Base-by-base conservation (phyloP, 2,888 invertebrate genomes). In the Bhutanitis thaidina region DNA sequence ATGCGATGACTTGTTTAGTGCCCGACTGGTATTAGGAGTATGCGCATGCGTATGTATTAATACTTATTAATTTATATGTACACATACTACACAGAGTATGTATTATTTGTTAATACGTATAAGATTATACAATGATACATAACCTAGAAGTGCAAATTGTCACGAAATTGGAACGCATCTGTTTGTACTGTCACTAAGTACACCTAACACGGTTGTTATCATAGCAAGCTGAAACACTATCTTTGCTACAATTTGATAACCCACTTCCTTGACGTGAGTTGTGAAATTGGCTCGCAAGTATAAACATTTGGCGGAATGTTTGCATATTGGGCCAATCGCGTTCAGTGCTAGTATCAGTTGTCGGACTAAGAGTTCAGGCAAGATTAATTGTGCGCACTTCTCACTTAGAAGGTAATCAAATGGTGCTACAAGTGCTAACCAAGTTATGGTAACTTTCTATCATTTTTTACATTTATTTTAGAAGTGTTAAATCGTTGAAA, bases 301-400 rank as follows among this genome's bases (percentile, higher is more conserved):
- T 65, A 69, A 71, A 67, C 61, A 65, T 62, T 59, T 58, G 51
- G 41, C n/a, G 30, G 38, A 56, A 55, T 61, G 62, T 66, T 65
- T 67, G 59, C 58, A 27, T 51, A 29, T 40, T 50, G 58, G 59
- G 34, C 52, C 70, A 71, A 76, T 72, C 64, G 54, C 39, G 58
- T 55, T 67, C 67, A 77, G 71, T 77, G 74, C 36, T 43, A 20
- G 41, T 43, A 67, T 59, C 68, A 64, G 67, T 67, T 69, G 64
- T 67, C 63, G 50, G 57, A 57, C 49, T 56, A 50, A 16, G 38
- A 41, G 41, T 52, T 52, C 25, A 29, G 15, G 1, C 37, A 20
- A 32, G 46, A 46, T 52, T 52, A 25, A 35, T 20, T 35, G 41
- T 37, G 25, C n/a, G n/a, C n/a, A n/a, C 46, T 52, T 52, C 46